Evolutionary conservation across 2,888 invertebrate genomes (phyloP).

Genomic region (Hecatera dysodea): DNA sequence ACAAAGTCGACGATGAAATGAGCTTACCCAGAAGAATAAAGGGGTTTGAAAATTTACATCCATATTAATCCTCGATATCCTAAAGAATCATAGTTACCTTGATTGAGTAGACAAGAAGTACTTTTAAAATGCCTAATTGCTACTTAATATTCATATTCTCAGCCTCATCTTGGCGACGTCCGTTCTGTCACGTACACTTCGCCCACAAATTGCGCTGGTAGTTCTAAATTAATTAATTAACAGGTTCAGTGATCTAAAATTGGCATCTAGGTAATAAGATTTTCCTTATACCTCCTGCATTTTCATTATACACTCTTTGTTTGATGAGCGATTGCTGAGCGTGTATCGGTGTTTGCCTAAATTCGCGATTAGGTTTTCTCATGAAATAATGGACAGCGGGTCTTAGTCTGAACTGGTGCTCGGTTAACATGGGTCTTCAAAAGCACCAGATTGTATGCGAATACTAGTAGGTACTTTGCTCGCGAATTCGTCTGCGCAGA

Average conservation of each 20-base stretch:
- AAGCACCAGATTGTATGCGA: too few species aligned
- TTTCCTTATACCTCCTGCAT: slow-evolving; percentile 13
- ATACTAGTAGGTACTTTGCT: too few species aligned
- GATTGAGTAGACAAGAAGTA: background rate
- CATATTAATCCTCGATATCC: too few species aligned
- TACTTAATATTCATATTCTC: slow-evolving; percentile 50
- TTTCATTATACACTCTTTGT: background rate
- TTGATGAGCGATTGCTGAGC: too few species aligned
- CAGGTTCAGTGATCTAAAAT: background rate
- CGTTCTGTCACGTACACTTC: slow-evolving; percentile 47
- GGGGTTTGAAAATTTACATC: too few species aligned
- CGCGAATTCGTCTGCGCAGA: too few species aligned
- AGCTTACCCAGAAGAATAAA: too few species aligned
- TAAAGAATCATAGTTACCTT: background rate
- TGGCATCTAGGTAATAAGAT: background rate
- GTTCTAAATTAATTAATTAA: background rate
- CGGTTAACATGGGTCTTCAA: too few species aligned
- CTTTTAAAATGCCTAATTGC: slow-evolving; percentile 28
- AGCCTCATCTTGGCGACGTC: slow-evolving; percentile 40
- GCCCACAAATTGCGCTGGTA: slow-evolving; percentile 3
- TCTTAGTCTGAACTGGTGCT: too few species aligned
- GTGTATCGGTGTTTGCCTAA: background rate
- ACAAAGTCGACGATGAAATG: too few species aligned
- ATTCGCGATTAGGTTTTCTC: too few species aligned
- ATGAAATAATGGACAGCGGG: too few species aligned